Evolutionary conservation across 2,113 vertebrate genomes (phyloP), one percentile per base, ranked within the genome.

Genomic region (Malurus cyaneus): DNA sequence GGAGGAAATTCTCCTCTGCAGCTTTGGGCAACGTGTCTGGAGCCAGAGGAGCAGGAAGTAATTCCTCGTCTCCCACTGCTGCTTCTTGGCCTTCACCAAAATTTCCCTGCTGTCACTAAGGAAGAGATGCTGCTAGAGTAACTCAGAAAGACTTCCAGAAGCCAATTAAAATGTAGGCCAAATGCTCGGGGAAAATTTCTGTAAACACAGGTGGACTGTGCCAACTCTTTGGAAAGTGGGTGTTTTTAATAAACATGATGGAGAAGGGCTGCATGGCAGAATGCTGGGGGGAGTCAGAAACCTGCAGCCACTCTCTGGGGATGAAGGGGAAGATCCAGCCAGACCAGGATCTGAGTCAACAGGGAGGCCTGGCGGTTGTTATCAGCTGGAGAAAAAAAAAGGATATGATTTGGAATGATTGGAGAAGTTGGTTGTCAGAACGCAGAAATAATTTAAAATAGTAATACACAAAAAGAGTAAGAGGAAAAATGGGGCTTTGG

Each of bases 121-220:
- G 69, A 91, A 87, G 44, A 80, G 62, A 77, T 39, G 29, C 52
- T 90, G 56, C 44, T 61, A 1, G 14, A 52, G 54, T 42, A 86
- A 41, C 60, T 86, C 73, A 61, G 80, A 86, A 70, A 70, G 36
- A 83, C 67, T 70, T 64, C 79, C 64, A 76, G 80, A 95, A 96
- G 86, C 86, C 93, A 94, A 79, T 84, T 94, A 96, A 94, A 94
- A 81, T 7, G 12, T 69, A 91, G 82, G 90, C 94, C 93, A 97
- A 96, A 93, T 89, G 80, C 86, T 93, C 89, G 36, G 56, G 59
- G 83, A 89, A 95, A 86, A 89, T 90, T 86, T 86, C 89, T 86
- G 76, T 93, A 96, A 96, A 96, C 79, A 94, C 47, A 93, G 85
- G 49, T 88, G 47, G 12, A 88, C 47, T 11, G 52, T 83, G 89